Evolutionary conservation across 1,140 invertebrate species (phyloP).

Genomic region (Ditylenchus dipsaci): DNA sequence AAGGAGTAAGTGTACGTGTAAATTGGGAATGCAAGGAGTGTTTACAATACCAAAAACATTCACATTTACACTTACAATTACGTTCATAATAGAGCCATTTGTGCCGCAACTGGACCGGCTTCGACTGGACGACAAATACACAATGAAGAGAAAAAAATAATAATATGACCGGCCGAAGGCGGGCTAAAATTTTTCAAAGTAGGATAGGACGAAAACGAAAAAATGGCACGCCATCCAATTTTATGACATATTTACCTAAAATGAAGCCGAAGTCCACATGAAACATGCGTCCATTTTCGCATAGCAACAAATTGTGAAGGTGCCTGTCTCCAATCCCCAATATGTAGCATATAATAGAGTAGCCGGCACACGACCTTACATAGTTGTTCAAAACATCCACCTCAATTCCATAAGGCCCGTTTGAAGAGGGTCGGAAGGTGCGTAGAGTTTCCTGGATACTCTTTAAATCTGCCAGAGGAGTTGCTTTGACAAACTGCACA

Average conservation of each 20-base stretch:
- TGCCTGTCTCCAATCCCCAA: slow-evolving; percentile 95
- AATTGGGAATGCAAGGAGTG: too few relatives aligned
- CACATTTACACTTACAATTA: too few relatives aligned
- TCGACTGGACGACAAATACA: too few relatives aligned
- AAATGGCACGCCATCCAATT: too few relatives aligned
- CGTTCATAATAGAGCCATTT: too few relatives aligned
- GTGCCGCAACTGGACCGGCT: too few relatives aligned
- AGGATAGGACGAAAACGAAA: too few relatives aligned
- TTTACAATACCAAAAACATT: too few relatives aligned
- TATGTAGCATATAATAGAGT: slow-evolving; percentile 96
- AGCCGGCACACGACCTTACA: slow-evolving; percentile 76
- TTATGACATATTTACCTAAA: neutral
- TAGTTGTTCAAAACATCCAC: slow-evolving; percentile 96
- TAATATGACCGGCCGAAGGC: too few relatives aligned
- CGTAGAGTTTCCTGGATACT: slow-evolving; percentile 67
- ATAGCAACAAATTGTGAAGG: slow-evolving; percentile 82
- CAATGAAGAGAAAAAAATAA: too few relatives aligned
- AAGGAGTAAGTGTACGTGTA: too few relatives aligned
- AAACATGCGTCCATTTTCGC: slow-evolving; percentile 74
- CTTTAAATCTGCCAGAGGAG: slow-evolving; percentile 46
- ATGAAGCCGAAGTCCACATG: slow-evolving; percentile 99
- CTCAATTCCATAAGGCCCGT: slow-evolving; percentile 79
- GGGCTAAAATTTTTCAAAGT: too few relatives aligned
- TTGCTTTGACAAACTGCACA: slow-evolving; percentile 91
- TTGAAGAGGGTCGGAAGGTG: slow-evolving; percentile 80